Base-by-base conservation (phyloP, 2,797 vertebrate species). In the Periparus ater region DNA sequence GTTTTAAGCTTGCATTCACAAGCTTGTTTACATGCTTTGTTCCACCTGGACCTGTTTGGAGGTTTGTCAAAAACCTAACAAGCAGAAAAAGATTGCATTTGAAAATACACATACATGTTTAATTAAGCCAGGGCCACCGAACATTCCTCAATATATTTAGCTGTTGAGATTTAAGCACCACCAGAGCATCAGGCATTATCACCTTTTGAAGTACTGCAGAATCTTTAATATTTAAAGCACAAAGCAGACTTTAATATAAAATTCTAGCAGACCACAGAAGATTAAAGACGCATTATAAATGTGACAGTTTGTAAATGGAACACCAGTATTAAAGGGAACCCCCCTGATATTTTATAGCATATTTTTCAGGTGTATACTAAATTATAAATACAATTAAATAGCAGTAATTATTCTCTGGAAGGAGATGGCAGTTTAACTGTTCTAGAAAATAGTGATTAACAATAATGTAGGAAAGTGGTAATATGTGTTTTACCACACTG, bases 1-100 rank as follows among this genome's bases (percentile, higher is more conserved):
- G 98, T 98, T 98, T 98, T 98, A 98, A 98, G 98, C 98, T 98
- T 98, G 98, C 98, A 97, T 98, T 99, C 98, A 99, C 98, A 98
- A 98, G 98, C 98, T 98, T 98, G 98, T 99, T 99, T 99, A 98
- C 98, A 99, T 98, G 98, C 98, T 98, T 98, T 94, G 98, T 98
- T 99, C 99, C 99, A 99, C 99, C 98, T 99, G 99, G 98, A 98
- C 98, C 98, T 99, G 98, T 99, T 99, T 98, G 98, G 99, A 98
- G 97, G 98, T 98, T 98, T 99, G 99, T 99, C 99, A 99, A 98
- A 99, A 98, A 98, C 98, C 98, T 98, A 98, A 98, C 98, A 98
- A 98, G 98, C 97, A 98, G 98, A 99, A 99, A 98, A 98, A 98
- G 98, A 98, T 98, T 98, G 97, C 97, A 98, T 98, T 98, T 98